Evolutionary conservation across 2,797 vertebrate species (phyloP).

Genomic region (Oryzias dopingdopingensis): DNA sequence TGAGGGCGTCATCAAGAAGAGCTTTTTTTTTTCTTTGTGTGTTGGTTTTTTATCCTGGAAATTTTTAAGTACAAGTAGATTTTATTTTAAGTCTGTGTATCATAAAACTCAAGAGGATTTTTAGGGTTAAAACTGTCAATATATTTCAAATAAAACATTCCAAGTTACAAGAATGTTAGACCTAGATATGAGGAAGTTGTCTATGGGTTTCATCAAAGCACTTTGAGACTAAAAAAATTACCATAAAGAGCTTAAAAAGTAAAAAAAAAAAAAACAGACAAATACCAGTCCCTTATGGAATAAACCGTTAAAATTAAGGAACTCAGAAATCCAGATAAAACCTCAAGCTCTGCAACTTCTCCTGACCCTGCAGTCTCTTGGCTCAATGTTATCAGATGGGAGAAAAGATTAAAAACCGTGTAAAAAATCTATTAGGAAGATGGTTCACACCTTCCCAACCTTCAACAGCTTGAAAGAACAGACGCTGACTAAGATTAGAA

Average conservation of each 20-base stretch:
- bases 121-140: too few relatives aligned
- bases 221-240: too few relatives aligned
- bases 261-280: not conserved
- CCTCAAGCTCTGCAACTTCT: conserved; percentile 35
- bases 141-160: too few relatives aligned
- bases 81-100: too few relatives aligned
- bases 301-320: conserved; percentile 30
- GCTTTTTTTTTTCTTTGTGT: not conserved
- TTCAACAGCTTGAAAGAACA: conserved; percentile 19
- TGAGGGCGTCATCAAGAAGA: not conserved
- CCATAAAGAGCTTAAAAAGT: too few relatives aligned
- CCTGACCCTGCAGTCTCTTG: conserved; percentile 22
- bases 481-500: conserved; percentile 37
- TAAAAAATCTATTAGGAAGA: not conserved
- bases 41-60: not conserved
- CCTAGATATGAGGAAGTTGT: too few relatives aligned
- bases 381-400: conserved; percentile 14
- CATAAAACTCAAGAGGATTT: too few relatives aligned
- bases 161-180: too few relatives aligned
- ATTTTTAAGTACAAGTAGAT: too few relatives aligned
- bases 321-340: conserved; percentile 35
- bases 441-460: not conserved
- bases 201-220: too few relatives aligned
- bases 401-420: conserved; percentile 8
- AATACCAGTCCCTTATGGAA: conserved; percentile 34